Base-by-base conservation (phyloP, 2,113 vertebrate genomes). In the Cryptomyrus ogoouensis region DNA sequence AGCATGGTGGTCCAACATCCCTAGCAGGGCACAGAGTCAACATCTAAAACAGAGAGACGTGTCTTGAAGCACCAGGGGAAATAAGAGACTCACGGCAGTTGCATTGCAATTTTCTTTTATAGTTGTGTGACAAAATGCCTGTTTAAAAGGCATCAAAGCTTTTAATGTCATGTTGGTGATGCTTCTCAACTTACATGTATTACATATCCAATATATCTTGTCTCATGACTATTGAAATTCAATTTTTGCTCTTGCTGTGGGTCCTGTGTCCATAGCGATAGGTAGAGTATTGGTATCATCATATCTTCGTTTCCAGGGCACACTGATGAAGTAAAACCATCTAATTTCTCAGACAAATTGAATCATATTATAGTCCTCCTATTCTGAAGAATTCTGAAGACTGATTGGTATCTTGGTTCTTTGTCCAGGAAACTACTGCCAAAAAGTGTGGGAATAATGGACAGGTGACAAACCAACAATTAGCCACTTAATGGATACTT, bases 241-340 rank as follows among this genome's bases (percentile, higher is more conserved):
- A 93, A 91, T 89, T 93, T 89, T 87, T 91, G 87, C 85, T 12
- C 70, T 89, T 13, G 13, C 66, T 39, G 10, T 50, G 21, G 85
- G 47, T 80, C 89, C n/a, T 49, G 88, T 84, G 80, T 77, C 80
- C 89, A 17, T 52, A 80, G 44, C 13, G 27, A 85, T 56, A 39
- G 4, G 2, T 24, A 9, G 80, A 47, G 42, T 19, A n/a, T 83
- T n/a, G 42, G 13, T 24, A 47, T 9, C 39, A 19, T 21, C 31
- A 83, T 47, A 21, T 5, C 21, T 47, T 35, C 42, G 42, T 24
- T 46, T 47, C 17, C 39, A 83, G 17, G 42, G 35, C 15, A 15
- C 42, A 21, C 19, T 24, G 80, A 83, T 47, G 80, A 12, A 47
- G 21, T 46, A 46, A 44, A 83, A 47, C 7, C 19, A 24, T 83